Evolutionary conservation across 2,888 invertebrate species (phyloP).

Genomic region (Oligia latruncula): DNA sequence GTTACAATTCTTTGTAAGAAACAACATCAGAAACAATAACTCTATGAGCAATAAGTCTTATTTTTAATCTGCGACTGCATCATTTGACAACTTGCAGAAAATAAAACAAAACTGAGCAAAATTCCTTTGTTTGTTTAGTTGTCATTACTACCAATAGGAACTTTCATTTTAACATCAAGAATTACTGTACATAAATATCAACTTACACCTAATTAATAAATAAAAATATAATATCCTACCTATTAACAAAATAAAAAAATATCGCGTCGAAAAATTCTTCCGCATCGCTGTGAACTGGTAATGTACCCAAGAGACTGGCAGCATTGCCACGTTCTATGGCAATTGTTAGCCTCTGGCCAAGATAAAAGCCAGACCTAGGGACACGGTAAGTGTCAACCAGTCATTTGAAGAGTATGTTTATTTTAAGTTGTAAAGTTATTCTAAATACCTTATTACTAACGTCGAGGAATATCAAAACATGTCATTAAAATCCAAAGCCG

Average conservation of each 20-base stretch:
- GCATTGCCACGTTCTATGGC: not conserved
- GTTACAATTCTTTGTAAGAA: not conserved
- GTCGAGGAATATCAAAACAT: conserved; percentile 9
- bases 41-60: not conserved
- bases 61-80: not conserved
- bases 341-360: not conserved
- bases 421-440: not conserved
- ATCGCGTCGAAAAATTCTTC: no score
- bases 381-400: not conserved
- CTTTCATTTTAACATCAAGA: no score
- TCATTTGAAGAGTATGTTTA: not conserved
- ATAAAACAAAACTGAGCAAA: not conserved
- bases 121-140: not conserved
- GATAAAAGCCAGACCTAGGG: not conserved
- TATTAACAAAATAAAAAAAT: no score
- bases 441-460: not conserved
- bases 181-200: no score
- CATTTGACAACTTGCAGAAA: not conserved
- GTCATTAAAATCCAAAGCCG: conserved; percentile 9
- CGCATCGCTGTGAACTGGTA: no score
- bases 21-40: not conserved
- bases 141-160: no score
- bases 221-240: no score
- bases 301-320: no score
- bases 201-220: no score